A percentile compares a stretch with the other conserved stretches of the same genome.
Conservation (phyloP, 2,888 invertebrate genomes). For the Apamea anceps region DNA sequence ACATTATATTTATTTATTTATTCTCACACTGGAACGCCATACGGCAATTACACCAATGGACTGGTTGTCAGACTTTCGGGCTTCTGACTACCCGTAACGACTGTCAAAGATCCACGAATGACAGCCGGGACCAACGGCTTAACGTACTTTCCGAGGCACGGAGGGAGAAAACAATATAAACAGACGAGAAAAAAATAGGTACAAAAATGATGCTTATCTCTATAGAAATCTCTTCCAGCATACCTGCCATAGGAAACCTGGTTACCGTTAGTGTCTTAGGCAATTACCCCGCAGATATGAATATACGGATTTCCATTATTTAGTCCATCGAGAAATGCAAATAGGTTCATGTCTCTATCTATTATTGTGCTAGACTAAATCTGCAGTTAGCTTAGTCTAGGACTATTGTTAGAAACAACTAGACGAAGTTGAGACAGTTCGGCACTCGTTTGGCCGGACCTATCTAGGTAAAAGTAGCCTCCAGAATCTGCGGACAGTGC, state of each 20-base stretch:
- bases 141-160: no score
- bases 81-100: no score
- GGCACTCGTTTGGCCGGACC: not conserved
- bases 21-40: no score
- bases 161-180: not conserved
- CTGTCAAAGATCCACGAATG: no score
- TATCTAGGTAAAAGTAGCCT: not conserved
- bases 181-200: not conserved
- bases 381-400: conserved; percentile 1
- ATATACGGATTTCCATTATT: not conserved
- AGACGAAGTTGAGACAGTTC: conserved; percentile 28
- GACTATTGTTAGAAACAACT: conserved; percentile 13
- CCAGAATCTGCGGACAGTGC: no score
- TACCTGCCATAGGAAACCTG: not conserved
- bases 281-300: not conserved
- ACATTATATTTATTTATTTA: no score
- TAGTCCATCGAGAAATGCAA: not conserved
- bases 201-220: not conserved
- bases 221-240: not conserved
- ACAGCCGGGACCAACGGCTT: no score
- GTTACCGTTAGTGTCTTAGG: no score
- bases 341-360: not conserved
- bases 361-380: conserved; percentile 1
- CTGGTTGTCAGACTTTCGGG: no score
- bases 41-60: no score